Evolutionary conservation across 1,140 invertebrate genomes (phyloP).

Genomic region (Monomorium pharaonis): DNA sequence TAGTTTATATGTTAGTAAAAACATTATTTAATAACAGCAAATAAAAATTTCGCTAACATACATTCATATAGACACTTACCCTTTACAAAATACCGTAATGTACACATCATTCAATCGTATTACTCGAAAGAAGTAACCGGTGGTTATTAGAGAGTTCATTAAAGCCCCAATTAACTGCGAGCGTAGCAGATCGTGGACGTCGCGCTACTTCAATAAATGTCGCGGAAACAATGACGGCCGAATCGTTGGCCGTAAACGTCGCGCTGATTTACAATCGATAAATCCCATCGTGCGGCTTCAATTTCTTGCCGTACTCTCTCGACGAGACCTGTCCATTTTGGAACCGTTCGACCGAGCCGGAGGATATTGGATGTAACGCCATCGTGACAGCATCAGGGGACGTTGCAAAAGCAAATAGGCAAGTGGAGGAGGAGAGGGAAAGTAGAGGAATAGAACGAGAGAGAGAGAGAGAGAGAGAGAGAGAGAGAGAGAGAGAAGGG

Average conservation of each 20-base stretch:
- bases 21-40: neutral
- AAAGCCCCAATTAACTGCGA: conserved; percentile 47
- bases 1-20: neutral
- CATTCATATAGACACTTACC: neutral
- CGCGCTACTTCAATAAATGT: conserved; percentile 25
- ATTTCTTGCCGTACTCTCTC: conserved; percentile 17
- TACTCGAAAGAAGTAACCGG: conserved; percentile 2
- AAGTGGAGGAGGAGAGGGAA: conserved; percentile 52
- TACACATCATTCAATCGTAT: neutral
- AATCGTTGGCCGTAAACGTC: conserved; percentile 12
- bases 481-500: conserved; percentile 28
- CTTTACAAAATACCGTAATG: neutral
- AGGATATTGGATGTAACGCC: conserved; percentile 77
- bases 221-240: conserved; percentile 15
- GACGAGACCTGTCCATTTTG: conserved; percentile 68
- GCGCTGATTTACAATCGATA: conserved; percentile 34
- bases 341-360: conserved; percentile 68
- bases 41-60: neutral
- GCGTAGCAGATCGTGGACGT: conserved; percentile 11
- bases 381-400: conserved; percentile 69
- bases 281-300: neutral
- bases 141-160: conserved; percentile 42
- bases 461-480: conserved; percentile 51
- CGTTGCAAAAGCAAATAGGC: conserved; percentile 46
- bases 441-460: conserved; percentile 34